phyloP scores from a whole-genome alignment of 1,140 invertebrate species.

The Anagrus nilaparvatae region DNA sequence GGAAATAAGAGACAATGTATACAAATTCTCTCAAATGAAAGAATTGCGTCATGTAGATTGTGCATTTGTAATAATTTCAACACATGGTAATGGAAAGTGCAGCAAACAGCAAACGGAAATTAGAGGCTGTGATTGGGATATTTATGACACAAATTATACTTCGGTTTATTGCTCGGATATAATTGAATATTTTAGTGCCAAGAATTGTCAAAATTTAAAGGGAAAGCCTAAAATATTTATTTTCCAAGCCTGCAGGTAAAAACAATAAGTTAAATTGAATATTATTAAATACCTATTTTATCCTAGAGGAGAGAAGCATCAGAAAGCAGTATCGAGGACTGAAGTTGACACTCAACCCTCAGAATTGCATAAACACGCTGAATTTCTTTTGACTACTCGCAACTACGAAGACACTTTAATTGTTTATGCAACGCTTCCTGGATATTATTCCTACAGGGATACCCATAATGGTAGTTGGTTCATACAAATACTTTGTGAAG shows the following conservation, averaged over 20 bases:
- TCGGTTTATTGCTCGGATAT: constrained; percentile 37
- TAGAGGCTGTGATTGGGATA: constrained; percentile 22
- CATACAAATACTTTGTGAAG: constrained; percentile 62
- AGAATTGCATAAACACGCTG: constrained; percentile 6
- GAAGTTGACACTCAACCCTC: constrained; percentile 9
- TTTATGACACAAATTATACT: constrained; percentile 8
- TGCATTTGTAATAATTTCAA: constrained; percentile 48
- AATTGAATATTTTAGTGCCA: constrained; percentile 49
- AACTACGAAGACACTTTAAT: constrained; percentile 55
- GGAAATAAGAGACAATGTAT: constrained; percentile 33
- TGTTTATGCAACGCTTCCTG: constrained; percentile 54
- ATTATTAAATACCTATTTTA: background rate
- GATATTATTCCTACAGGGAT: constrained; percentile 57
- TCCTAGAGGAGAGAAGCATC: constrained; percentile 13
- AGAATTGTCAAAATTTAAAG: constrained; percentile 46
- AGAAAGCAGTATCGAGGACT: constrained; percentile 14
- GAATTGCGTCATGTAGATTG: constrained; percentile 40
- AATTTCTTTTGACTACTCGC: constrained; percentile 19
- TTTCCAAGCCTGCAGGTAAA: constrained; percentile 61
- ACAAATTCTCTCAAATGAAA: constrained; percentile 28
- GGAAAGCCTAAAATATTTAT: constrained; percentile 71
- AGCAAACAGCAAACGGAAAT: constrained; percentile 30
- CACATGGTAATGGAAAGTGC: constrained; percentile 42
- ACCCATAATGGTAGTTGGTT: constrained; percentile 58
- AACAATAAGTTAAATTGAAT: background rate